Base-by-base conservation (phyloP, 2,888 invertebrate genomes). In the Trissolcus brochymenae region DNA sequence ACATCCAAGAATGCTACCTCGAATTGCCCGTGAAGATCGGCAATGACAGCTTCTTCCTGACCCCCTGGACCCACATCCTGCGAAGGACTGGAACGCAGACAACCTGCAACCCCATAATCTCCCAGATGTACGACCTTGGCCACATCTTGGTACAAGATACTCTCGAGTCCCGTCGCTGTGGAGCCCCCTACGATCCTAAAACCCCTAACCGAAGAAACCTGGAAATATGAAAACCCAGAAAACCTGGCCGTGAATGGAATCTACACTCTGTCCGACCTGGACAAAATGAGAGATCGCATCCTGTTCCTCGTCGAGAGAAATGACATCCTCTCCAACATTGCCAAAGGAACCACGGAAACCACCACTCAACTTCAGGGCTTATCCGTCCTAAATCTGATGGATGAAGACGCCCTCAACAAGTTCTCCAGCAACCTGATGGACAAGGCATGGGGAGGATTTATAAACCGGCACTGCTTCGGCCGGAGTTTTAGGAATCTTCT, bases 71-170 rank as follows among this genome's bases (percentile, higher is more conserved):
- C 4, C 25, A 25, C 25, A 25, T 25, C 4, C 25, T 25, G 4
- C 2, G 25, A 4, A 2, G 4, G 0, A 25, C 25, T 3, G 25
- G 25, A 4, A 25, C 25, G 4, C 25, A 25, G 4, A 25, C 25
- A 0, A 4, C 4, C 0, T 25, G 25, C 25, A 6, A 4, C 4
- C 25, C 25, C 0, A 9, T 83, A 2, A 55, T 80, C 2, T 81
- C 84, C 0, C 55, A 79, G 0, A 56, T 81, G 53, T 84, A 79
- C 29, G 17, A 64, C 2, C 46, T 82, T 1, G 76, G 78, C n/a
- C 6, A 62, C 67, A 0, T n/a, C 13, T 0, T 59, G 67, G 59
- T 53, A 43, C 13, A 57, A 59, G 29, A 13, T 67, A 2, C 7
- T 51, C 6, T 51, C 67, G 14, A 19, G 13, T 0, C 19, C 51